These are phyloP conservation scores for Acronicta leporina DNA, from an alignment of 2,888 invertebrate genomes.

Conservation along the genomic window DNA sequence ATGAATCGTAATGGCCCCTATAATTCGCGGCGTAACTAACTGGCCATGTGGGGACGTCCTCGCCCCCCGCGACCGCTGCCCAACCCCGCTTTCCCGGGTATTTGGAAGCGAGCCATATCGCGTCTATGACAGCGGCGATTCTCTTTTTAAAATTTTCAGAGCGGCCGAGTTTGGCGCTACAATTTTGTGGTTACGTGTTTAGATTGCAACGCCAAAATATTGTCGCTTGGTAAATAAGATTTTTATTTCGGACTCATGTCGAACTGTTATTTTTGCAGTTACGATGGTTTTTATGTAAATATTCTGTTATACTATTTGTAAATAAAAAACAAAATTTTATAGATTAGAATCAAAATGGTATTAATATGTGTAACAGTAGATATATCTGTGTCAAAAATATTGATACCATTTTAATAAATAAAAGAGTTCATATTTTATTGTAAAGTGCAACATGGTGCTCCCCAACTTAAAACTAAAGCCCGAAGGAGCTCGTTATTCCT, in stretches of 20 bases:
- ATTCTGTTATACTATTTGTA: constrained; percentile 10
- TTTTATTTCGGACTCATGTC: constrained; percentile 22
- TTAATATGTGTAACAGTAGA: too few species aligned
- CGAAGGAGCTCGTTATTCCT: constrained; percentile 86
- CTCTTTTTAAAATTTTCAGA: constrained; percentile 86
- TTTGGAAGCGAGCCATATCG: constrained; percentile 88
- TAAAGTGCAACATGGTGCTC: constrained; percentile 78
- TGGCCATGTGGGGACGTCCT: constrained; percentile 84
- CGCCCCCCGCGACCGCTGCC: constrained; percentile 57
- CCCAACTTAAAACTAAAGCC: constrained; percentile 86
- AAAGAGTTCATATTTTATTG: constrained; percentile 58
- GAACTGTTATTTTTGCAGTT: constrained; percentile 14
- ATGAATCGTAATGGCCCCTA: constrained; percentile 90
- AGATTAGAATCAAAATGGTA: too few species aligned
- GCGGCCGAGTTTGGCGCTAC: constrained; percentile 73
- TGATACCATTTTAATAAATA: neutral
- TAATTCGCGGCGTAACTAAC: constrained; percentile 90
- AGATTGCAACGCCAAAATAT: constrained; percentile 69
- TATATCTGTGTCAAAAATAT: too few species aligned
- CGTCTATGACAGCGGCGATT: constrained; percentile 83
- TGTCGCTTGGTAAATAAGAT: constrained; percentile 38
- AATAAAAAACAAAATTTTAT: neutral
- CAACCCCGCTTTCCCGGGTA: constrained; percentile 62
- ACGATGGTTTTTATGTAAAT: constrained; percentile 12
- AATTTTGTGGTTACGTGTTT: constrained; percentile 85